Conservation (phyloP, 2,888 invertebrate genomes). For the Carpatolechia fugitivella region DNA sequence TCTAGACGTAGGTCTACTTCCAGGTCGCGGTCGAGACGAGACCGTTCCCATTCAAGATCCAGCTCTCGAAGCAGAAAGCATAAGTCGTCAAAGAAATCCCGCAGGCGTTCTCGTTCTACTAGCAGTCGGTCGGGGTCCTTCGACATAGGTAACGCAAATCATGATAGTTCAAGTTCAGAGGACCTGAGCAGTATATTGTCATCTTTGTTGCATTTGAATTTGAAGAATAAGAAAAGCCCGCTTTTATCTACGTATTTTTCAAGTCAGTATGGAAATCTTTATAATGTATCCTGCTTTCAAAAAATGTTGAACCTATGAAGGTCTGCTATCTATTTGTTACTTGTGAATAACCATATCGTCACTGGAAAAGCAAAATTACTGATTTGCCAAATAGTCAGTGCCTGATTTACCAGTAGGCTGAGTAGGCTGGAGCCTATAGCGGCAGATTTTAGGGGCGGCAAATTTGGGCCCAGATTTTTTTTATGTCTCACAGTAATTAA, state of each 20-base stretch:
- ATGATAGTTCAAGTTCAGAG: conserved; percentile 8
- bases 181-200: conserved; percentile 14
- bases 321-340: no score
- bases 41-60: conserved; percentile 55
- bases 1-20: conserved; percentile 57
- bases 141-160: conserved; percentile 50
- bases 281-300: not conserved
- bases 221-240: conserved; percentile 3
- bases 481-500: no score
- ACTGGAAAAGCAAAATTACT: no score
- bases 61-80: conserved; percentile 56
- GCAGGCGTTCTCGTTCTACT: conserved; percentile 46
- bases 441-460: no score
- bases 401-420: no score
- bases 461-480: no score
- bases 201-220: conserved; percentile 9
- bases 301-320: no score
- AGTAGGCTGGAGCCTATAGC: no score
- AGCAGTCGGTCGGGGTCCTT: conserved; percentile 62
- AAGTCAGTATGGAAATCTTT: conserved; percentile 7
- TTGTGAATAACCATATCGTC: no score
- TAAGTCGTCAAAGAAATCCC: conserved; percentile 49
- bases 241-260: conserved; percentile 10
- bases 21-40: conserved; percentile 51
- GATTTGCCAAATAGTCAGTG: no score